phyloP scores from a whole-genome alignment of 2,113 vertebrate genomes.

The Sinocyclocheilus anophthalmus region DNA sequence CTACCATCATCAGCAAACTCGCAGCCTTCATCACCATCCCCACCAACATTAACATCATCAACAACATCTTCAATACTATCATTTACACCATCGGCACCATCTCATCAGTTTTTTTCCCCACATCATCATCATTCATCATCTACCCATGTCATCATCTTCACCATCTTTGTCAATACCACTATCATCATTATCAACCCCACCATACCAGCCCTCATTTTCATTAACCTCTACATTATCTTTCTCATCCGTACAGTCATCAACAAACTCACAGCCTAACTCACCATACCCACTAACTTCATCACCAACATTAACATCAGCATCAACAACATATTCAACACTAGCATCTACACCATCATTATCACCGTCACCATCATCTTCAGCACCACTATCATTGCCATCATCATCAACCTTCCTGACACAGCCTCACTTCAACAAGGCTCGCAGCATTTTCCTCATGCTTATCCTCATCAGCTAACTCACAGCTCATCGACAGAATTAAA shows the following conservation, averaged over 20 bases:
- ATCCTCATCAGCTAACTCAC: background rate
- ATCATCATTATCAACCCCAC: too few relatives aligned
- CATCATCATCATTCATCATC: too few relatives aligned
- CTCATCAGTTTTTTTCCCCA: too few relatives aligned
- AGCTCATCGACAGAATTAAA: background rate
- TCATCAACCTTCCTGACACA: background rate
- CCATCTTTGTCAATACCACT: too few relatives aligned
- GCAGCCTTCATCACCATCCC: background rate
- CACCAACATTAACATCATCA: background rate
- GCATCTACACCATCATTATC: background rate
- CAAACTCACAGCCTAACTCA: background rate
- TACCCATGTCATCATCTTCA: background rate
- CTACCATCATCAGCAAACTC: background rate
- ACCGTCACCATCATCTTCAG: background rate
- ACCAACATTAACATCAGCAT: background rate
- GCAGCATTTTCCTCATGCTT: background rate
- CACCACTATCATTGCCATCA: background rate
- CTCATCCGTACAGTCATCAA: background rate
- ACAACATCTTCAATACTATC: background rate
- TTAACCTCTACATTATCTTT: background rate
- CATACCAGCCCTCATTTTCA: background rate
- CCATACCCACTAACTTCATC: background rate
- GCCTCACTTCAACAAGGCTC: background rate
- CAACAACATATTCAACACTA: background rate
- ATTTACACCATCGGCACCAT: too few relatives aligned